A percentile compares a stretch with the other conserved stretches of the same genome.
phyloP scores from a whole-genome alignment of 2,888 invertebrate genomes.

The Drosophila anceps region DNA sequence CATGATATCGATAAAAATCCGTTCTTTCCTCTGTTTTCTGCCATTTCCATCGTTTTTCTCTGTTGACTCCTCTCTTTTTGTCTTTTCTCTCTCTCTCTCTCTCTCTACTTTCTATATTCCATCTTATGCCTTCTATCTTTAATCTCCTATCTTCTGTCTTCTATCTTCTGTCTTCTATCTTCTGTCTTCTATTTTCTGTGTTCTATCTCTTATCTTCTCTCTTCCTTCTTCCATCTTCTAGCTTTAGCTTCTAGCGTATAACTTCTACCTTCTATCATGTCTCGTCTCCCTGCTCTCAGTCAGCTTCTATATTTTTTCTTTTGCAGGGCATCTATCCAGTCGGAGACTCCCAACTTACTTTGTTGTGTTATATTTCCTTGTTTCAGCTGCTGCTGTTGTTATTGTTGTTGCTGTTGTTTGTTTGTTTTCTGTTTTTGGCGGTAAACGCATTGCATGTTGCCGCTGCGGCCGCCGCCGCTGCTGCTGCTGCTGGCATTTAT shows the following conservation, averaged over 20 bases:
- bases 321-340: neutral
- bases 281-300: too few relatives aligned
- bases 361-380: constrained; percentile 38
- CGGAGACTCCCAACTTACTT: constrained; percentile 11
- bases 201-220: neutral
- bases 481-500: constrained; percentile 67
- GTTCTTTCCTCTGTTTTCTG: too few relatives aligned
- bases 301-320: neutral
- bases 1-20: too few relatives aligned
- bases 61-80: neutral
- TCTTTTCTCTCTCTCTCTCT: neutral
- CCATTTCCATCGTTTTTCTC: too few relatives aligned
- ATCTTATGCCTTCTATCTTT: neutral
- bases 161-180: neutral
- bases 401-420: constrained; percentile 26
- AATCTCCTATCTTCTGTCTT: neutral
- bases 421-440: constrained; percentile 76
- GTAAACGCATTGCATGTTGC: constrained; percentile 78
- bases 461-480: constrained; percentile 40
- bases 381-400: constrained; percentile 26
- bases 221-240: too few relatives aligned
- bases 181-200: neutral
- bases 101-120: neutral
- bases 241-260: neutral
- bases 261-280: too few relatives aligned